phyloP scores from a whole-genome alignment of 2,888 invertebrate species.

The Lamproptera curius region DNA sequence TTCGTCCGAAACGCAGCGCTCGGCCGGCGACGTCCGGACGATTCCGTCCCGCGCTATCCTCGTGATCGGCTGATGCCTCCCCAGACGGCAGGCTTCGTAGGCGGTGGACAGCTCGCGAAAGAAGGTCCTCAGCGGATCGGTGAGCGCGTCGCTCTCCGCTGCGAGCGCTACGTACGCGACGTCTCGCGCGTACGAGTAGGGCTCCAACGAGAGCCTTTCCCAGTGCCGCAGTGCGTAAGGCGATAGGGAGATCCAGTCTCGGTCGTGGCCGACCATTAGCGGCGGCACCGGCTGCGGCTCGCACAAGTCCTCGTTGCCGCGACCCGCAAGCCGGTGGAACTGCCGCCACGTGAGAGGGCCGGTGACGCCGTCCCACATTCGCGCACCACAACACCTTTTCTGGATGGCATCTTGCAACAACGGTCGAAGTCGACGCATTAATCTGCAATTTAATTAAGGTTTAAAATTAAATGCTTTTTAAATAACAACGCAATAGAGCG shows the following conservation, averaged over 20 bases:
- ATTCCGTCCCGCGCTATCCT: slow-evolving; percentile 92
- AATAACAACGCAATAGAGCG: no score
- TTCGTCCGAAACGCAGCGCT: slow-evolving; percentile 82
- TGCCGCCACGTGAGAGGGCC: slow-evolving; percentile 99
- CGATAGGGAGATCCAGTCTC: slow-evolving; percentile 96
- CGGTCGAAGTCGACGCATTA: slow-evolving; percentile 94
- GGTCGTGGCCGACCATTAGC: slow-evolving; percentile 94
- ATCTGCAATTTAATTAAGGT: no score
- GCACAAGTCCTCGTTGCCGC: slow-evolving; percentile 96
- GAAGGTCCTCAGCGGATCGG: slow-evolving; percentile 88
- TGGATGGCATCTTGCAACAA: slow-evolving; percentile 97
- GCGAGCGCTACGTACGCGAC: slow-evolving; percentile 96
- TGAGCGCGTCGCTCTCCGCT: slow-evolving; percentile 92
- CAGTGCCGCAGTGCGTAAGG: slow-evolving; percentile 96
- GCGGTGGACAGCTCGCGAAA: slow-evolving; percentile 95
- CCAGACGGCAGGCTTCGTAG: slow-evolving; percentile 96
- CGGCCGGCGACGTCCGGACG: slow-evolving; percentile 81
- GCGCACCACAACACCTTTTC: slow-evolving; percentile 90
- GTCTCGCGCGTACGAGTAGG: slow-evolving; percentile 96
- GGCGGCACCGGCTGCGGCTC: slow-evolving; percentile 98
- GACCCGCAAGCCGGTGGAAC: slow-evolving; percentile 96
- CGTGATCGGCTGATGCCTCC: slow-evolving; percentile 93
- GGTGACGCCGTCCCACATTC: slow-evolving; percentile 96
- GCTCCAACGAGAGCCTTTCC: slow-evolving; percentile 98
- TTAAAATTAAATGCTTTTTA: no score